Conservation (phyloP, 2,113 vertebrate genomes). For the Rhea pennata region DNA sequence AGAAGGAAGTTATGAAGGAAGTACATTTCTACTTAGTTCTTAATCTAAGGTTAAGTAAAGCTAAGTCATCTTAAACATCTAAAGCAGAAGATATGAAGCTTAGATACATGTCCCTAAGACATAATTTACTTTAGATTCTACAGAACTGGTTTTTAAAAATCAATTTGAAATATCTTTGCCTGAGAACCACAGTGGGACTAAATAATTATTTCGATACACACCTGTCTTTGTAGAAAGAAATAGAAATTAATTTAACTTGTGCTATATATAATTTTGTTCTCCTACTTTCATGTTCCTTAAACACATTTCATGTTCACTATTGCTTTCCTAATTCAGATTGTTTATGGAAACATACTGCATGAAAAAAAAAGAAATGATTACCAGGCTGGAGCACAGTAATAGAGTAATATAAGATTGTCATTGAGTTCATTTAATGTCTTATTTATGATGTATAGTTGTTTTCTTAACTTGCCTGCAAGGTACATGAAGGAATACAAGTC, state of each 20-base stretch:
- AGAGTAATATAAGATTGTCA: conserved; percentile 12
- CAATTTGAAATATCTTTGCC: conserved; percentile 27
- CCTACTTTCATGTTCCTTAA: conserved; percentile 19
- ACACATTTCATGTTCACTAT: neutral
- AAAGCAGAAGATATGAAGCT: neutral
- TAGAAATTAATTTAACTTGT: conserved; percentile 26
- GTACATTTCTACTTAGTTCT: neutral
- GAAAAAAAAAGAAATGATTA: conserved; percentile 31
- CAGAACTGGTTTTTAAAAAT: neutral
- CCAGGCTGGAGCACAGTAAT: conserved; percentile 20
- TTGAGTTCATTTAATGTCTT: conserved; percentile 45
- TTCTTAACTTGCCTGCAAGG: conserved; percentile 49
- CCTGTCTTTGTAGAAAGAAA: neutral
- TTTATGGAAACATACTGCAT: neutral
- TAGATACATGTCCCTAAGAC: neutral
- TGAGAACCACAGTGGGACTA: neutral
- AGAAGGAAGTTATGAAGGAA: neutral
- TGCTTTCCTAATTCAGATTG: conserved; percentile 27
- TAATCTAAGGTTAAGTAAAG: neutral
- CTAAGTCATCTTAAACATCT: neutral
- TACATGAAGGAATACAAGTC: conserved; percentile 11
- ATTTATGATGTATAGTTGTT: conserved; percentile 46
- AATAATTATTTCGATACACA: neutral
- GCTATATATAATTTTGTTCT: neutral
- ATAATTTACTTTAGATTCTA: neutral